Percentiles rank a stretch among this genome's conserved stretches.
Conservation (phyloP, 1,140 invertebrate species). For the Bombus polaris region DNA sequence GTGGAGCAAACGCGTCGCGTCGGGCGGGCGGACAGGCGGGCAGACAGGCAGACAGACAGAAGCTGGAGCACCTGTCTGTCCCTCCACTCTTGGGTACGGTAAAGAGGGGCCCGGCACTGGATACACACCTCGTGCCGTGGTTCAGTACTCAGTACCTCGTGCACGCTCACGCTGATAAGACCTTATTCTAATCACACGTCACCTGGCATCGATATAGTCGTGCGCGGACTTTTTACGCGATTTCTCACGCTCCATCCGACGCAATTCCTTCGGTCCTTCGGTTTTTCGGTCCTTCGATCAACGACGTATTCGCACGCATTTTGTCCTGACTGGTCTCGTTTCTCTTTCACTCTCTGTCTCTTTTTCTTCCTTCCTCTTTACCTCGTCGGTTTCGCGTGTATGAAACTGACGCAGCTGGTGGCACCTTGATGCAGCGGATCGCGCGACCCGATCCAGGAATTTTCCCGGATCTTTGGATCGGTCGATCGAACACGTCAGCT, state of each 20-base stretch:
- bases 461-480: background rate
- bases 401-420: slow-evolving; percentile 10
- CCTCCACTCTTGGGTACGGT: slow-evolving; percentile 68
- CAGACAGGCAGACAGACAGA: slow-evolving; percentile 64
- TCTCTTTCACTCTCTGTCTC: background rate
- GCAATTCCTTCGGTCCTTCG: background rate
- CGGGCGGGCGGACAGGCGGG: slow-evolving; percentile 28
- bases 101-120: slow-evolving; percentile 64
- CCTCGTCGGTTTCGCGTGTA: background rate
- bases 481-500: slow-evolving; percentile 7
- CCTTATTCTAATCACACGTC: slow-evolving; percentile 72
- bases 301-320: background rate
- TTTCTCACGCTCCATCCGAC: slow-evolving; percentile 6
- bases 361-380: background rate
- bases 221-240: slow-evolving; percentile 27
- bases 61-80: slow-evolving; percentile 74
- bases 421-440: slow-evolving; percentile 20
- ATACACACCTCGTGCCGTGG: slow-evolving; percentile 56
- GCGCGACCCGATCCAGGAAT: slow-evolving; percentile 21
- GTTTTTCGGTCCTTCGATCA: background rate
- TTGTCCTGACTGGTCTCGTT: background rate
- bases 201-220: slow-evolving; percentile 34
- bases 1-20: slow-evolving; percentile 16
- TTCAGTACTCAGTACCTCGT: slow-evolving; percentile 78
- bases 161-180: slow-evolving; percentile 77